phyloP scores from a whole-genome alignment of 2,113 vertebrate genomes.

The Catharus bicknelli region DNA sequence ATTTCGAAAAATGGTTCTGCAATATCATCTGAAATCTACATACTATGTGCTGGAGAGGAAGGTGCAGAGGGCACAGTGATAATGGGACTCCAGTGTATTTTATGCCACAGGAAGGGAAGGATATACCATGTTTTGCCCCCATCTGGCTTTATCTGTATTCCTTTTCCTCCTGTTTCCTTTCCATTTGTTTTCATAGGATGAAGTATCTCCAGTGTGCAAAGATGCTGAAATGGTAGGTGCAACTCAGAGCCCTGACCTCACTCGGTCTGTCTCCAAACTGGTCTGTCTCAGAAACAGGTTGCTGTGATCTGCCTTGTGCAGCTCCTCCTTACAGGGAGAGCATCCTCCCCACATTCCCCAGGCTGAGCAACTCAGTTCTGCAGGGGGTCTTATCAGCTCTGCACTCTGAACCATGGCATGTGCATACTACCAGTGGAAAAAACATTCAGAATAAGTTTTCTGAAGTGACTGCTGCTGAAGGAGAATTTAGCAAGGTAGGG shows the following conservation, averaged over 20 bases:
- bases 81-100: background rate
- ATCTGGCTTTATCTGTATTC: background rate
- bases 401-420: accelerated
- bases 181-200: background rate
- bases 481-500: background rate
- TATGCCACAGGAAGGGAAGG: background rate
- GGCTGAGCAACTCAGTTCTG: background rate
- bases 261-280: background rate
- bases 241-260: background rate
- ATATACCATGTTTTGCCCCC: background rate
- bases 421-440: background rate
- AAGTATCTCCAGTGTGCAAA: background rate
- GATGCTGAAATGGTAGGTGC: background rate
- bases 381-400: background rate
- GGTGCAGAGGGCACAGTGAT: background rate
- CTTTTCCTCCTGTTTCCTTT: background rate
- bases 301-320: background rate
- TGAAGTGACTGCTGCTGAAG: background rate
- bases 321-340: background rate
- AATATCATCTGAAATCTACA: background rate
- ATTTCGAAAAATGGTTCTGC: background rate
- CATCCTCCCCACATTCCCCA: background rate
- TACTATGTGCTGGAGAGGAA: background rate
- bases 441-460: background rate
- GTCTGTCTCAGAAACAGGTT: background rate